Base-by-base conservation (phyloP, 2,113 vertebrate species). In the Thymallus thymallus region DNA sequence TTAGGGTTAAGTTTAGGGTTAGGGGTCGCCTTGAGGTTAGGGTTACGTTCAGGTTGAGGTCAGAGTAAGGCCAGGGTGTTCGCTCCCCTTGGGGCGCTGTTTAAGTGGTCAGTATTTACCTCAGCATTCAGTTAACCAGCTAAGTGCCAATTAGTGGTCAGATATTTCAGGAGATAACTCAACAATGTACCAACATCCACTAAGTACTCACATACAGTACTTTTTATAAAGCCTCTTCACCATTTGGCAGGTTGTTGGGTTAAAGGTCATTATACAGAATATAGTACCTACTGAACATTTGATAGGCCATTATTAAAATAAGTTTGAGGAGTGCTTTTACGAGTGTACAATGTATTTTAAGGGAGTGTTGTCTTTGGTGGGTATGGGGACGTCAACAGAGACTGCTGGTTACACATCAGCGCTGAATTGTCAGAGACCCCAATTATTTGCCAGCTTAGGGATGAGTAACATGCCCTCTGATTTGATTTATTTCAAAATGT, bases 31-130 rank as follows among this genome's bases (percentile, higher is more conserved):
- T 78, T 79, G 79, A 84, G 83, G 85, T 85, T 81, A 87, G 90
- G 92, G 91, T 92, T 90, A 89, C 78, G 83, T 86, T 83, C 78
- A 70, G 91, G 92, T 89, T 87, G 76, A 76, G 92, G 91, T 92
- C 79, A 74, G 10, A 29, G 76, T 23, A 71, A 85, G 88, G 90
- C 89, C 81, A 88, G 75, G 86, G 61, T 71, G 76, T 75, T 77
- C 77, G 71, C 58, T 75, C 75, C 84, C 91, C 84, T 81, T 0
- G 75, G 87, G 90, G 85, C 69, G 67, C 66, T 60, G 48, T 78
- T 80, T 82, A 87, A 91, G 79, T 78, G 76, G 75, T 85, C 76
- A 80, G 68, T 79, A 75, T 90, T 86, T 88, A 83, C 55, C 65
- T 63, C 79, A 77, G 76, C 24, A 45, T 69, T 46, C 35, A 46